Evolutionary conservation across 2,888 invertebrate species (phyloP).

Genomic region (Harpagoxenus sublaevis): DNA sequence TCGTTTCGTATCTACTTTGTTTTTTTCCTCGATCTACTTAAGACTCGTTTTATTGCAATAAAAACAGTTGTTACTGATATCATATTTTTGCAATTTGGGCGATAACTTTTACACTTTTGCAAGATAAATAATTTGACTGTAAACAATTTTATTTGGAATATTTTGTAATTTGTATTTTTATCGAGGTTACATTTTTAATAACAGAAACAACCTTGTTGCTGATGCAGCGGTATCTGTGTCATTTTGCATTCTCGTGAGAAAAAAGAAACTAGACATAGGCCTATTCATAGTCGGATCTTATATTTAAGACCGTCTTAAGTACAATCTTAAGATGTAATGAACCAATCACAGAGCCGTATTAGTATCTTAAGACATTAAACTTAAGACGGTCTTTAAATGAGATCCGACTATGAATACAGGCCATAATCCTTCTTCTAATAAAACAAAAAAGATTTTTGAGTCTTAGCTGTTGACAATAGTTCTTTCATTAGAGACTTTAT

Average conservation of each 20-base stretch:
- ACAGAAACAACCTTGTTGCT: neutral
- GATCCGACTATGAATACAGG: too few species aligned
- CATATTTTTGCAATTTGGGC: conserved; percentile 4
- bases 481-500: neutral
- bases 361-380: too few species aligned
- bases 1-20: neutral
- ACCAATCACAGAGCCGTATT: too few species aligned
- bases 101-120: conserved; percentile 7
- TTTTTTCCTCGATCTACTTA: conserved; percentile 24
- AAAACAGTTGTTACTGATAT: conserved; percentile 1
- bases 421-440: neutral
- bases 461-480: neutral
- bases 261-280: neutral
- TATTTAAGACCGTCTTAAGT: too few species aligned
- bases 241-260: neutral
- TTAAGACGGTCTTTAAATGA: too few species aligned
- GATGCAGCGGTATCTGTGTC: neutral
- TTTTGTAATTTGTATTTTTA: conserved; percentile 18
- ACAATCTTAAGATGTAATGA: too few species aligned
- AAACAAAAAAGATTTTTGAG: conserved; percentile 1
- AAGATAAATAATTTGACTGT: conserved; percentile 38
- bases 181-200: neutral
- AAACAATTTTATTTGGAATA: conserved; percentile 31
- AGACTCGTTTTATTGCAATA: neutral
- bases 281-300: too few species aligned